These are phyloP conservation scores for Zoanthus solanderi DNA, from an alignment of 92 coral and sea anemone genomes.

Conservation along the genomic window DNA sequence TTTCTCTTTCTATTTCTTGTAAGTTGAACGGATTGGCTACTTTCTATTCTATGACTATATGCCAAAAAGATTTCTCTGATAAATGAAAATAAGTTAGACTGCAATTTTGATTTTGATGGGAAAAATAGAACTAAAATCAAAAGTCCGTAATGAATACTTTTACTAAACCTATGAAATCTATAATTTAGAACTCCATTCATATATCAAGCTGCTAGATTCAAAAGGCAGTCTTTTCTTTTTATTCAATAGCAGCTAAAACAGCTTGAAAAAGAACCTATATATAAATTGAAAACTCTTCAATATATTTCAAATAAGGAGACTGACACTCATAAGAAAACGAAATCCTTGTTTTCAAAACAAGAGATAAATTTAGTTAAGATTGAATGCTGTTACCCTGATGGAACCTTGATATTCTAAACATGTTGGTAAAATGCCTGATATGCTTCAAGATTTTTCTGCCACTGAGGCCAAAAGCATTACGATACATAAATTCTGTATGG, in stretches of 20 bases:
- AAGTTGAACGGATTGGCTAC: neutral
- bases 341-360: neutral
- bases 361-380: neutral
- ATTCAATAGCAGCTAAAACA: neutral
- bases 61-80: too few relatives aligned
- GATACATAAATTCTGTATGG: neutral
- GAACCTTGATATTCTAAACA: neutral
- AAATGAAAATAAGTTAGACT: too few relatives aligned
- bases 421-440: neutral
- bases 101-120: too few relatives aligned
- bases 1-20: neutral
- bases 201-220: neutral
- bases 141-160: too few relatives aligned
- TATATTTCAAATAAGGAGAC: neutral
- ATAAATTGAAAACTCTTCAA: neutral
- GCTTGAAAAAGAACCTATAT: neutral
- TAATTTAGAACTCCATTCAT: neutral
- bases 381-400: neutral
- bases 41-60: neutral
- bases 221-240: neutral
- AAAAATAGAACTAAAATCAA: too few relatives aligned
- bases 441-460: neutral
- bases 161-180: neutral
- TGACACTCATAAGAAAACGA: neutral
- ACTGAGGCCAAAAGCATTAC: neutral